Conservation (phyloP, 2,797 vertebrate species). For the Geotrypetes seraphini region DNA sequence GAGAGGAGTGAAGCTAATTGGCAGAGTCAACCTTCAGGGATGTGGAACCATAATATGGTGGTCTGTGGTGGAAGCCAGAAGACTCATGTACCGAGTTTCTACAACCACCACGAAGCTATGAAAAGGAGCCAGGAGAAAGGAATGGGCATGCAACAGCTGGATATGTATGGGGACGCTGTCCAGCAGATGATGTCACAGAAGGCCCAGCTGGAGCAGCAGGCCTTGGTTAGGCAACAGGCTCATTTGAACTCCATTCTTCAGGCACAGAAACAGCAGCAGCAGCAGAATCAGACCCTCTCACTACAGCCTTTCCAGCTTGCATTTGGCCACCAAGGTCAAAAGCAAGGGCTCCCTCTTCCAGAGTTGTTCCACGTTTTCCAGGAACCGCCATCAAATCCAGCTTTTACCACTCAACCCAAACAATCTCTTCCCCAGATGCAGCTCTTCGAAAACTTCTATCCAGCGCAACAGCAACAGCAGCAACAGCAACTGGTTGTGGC, state of each 20-base stretch:
- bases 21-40: constrained; percentile 57
- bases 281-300: constrained; percentile 69
- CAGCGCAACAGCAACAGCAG: constrained; percentile 49
- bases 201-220: constrained; percentile 55
- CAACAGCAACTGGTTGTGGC: constrained; percentile 42
- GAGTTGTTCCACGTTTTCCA: constrained; percentile 79
- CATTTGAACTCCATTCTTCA: constrained; percentile 60
- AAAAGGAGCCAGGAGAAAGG: constrained; percentile 70
- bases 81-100: constrained; percentile 47
- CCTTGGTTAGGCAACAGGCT: constrained; percentile 58
- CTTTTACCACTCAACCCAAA: constrained; percentile 58
- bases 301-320: constrained; percentile 90
- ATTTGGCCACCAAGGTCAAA: constrained; percentile 82
- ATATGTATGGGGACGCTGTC: constrained; percentile 50
- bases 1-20: constrained; percentile 70
- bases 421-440: constrained; percentile 59
- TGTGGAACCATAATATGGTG: constrained; percentile 70
- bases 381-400: constrained; percentile 72
- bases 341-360: constrained; percentile 62
- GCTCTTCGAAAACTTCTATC: constrained; percentile 67
- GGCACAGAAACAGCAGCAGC: constrained; percentile 67
- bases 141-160: constrained; percentile 46
- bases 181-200: constrained; percentile 62
- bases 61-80: constrained; percentile 63
- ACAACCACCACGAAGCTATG: constrained; percentile 46